phyloP scores from a whole-genome alignment of 2,113 vertebrate species.

The Ameiurus melas region DNA sequence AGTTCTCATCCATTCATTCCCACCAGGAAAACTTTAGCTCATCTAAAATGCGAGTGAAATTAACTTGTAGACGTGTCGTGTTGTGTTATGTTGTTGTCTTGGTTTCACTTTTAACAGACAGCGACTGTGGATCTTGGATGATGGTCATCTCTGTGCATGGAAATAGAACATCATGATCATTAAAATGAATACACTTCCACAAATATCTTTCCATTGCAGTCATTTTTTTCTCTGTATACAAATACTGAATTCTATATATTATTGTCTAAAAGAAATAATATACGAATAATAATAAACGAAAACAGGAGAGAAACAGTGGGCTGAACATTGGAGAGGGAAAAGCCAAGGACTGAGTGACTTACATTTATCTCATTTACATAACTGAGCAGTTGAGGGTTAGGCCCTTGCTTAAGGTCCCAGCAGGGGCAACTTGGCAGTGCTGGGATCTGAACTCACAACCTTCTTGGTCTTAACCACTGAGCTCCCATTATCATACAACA shows the following conservation, averaged over 20 bases:
- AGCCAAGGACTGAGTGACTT: not conserved
- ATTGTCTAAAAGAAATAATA: not conserved
- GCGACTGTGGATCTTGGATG: not conserved
- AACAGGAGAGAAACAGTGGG: not conserved
- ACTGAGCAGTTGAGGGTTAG: not conserved
- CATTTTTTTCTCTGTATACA: not conserved
- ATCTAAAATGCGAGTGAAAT: not conserved
- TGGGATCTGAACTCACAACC: not conserved
- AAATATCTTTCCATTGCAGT: not conserved
- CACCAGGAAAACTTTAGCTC: not conserved
- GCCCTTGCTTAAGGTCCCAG: not conserved
- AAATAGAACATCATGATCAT: not conserved
- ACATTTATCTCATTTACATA: not conserved
- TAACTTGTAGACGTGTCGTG: not conserved
- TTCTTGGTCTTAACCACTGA: not conserved
- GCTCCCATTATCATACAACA: not conserved
- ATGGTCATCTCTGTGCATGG: not conserved
- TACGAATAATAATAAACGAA: too few relatives aligned
- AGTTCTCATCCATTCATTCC: not conserved
- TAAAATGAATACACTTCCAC: slow-evolving; percentile 5
- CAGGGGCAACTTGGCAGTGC: not conserved
- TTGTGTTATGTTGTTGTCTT: not conserved
- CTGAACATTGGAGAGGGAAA: not conserved
- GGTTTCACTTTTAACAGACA: not conserved
- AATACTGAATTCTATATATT: not conserved